A percentile compares a stretch with the other conserved stretches of the same genome.
Evolutionary conservation across 2,113 vertebrate species (phyloP).

Genomic region (Morone saxatilis): DNA sequence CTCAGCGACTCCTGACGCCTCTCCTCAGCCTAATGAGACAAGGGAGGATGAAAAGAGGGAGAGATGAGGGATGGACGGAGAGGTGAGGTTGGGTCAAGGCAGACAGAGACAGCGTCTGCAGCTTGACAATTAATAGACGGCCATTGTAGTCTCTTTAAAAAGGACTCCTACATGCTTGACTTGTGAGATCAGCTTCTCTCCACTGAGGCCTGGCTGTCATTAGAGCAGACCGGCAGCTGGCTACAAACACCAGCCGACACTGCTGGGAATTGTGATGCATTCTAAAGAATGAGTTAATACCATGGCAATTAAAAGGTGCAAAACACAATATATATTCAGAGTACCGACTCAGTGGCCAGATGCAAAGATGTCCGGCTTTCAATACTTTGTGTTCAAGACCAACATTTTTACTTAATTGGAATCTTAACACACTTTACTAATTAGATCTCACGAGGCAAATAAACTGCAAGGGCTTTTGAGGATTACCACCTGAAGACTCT

Average conservation of each 20-base stretch:
- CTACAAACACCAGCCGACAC: conserved; percentile 11
- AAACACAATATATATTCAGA: conserved; percentile 1
- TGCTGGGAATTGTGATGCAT: conserved; percentile 27
- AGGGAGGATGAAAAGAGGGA: conserved; percentile 18
- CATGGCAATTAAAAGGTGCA: conserved; percentile 4
- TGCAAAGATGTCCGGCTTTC: neutral
- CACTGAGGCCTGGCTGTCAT: conserved; percentile 30
- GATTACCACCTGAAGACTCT: neutral
- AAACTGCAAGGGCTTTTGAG: neutral
- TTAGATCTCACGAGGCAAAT: neutral
- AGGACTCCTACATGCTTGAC: conserved; percentile 48
- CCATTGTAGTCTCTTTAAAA: conserved; percentile 32
- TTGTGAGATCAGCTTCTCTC: conserved; percentile 40
- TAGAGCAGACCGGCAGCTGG: conserved; percentile 32
- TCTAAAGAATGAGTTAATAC: conserved; percentile 34
- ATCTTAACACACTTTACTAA: neutral
- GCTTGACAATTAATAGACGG: conserved; percentile 50
- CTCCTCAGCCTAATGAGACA: conserved; percentile 51
- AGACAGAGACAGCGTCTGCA: conserved; percentile 31
- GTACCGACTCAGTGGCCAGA: neutral
- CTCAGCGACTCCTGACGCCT: conserved; percentile 40
- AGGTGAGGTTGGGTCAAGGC: conserved; percentile 34
- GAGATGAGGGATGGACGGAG: conserved; percentile 12
- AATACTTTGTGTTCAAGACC: neutral
- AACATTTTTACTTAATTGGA: neutral